These are phyloP conservation scores for Oligia fasciuncula DNA, from an alignment of 2,888 invertebrate species.

Conservation along the genomic window DNA sequence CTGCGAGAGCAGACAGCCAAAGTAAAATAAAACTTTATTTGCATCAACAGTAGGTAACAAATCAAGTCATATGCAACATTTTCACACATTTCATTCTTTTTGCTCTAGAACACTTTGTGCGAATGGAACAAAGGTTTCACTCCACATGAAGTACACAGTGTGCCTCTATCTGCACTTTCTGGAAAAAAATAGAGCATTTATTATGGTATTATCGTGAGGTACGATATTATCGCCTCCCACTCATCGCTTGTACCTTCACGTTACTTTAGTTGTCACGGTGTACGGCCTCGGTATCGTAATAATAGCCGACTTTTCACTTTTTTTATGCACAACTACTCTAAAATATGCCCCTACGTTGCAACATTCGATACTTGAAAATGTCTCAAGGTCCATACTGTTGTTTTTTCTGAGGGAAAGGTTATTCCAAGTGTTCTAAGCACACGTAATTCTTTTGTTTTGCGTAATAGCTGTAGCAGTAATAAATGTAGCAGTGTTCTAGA, in stretches of 20 bases:
- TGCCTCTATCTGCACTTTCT: conserved; percentile 25
- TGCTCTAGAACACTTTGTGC: background rate
- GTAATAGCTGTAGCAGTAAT: conserved; percentile 17
- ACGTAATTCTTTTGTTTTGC: conserved; percentile 59
- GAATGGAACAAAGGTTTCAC: conserved; percentile 17
- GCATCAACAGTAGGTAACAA: background rate
- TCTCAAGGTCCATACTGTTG: conserved; percentile 65
- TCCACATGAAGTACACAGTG: conserved; percentile 28
- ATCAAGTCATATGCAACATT: background rate
- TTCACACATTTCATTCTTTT: background rate
- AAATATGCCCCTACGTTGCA: conserved; percentile 72
- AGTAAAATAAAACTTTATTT: background rate
- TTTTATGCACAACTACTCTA: conserved; percentile 71
- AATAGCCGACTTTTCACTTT: conserved; percentile 76
- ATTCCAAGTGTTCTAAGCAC: conserved; percentile 33
- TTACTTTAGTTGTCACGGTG: conserved; percentile 73
- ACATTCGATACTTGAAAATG: conserved; percentile 66
- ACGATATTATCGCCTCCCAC: conserved; percentile 50
- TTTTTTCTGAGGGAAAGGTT: conserved; percentile 57
- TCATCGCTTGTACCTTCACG: conserved; percentile 52
- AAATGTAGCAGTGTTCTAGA: conserved; percentile 28
- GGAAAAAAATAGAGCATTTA: conserved; percentile 36
- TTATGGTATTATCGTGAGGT: conserved; percentile 36
- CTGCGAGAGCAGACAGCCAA: background rate
- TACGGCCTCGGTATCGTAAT: conserved; percentile 73